phyloP scores from a whole-genome alignment of 1,140 invertebrate genomes.

The Eriosoma lanigerum region DNA sequence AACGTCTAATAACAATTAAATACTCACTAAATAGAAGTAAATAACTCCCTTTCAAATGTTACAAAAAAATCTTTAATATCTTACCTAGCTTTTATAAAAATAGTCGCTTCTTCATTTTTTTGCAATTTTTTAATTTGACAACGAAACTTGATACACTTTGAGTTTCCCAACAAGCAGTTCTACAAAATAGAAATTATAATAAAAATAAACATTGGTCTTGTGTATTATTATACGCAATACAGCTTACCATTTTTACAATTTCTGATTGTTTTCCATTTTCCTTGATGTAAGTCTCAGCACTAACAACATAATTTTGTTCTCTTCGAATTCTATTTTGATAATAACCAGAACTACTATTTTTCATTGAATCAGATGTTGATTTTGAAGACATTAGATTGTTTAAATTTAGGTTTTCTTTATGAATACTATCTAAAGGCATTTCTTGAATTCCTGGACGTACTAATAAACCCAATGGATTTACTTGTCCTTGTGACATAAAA shows the following conservation, averaged over 20 bases:
- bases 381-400: conserved; percentile 11
- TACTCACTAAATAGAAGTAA: too few species aligned
- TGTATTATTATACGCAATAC: neutral
- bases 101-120: conserved; percentile 72
- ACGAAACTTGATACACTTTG: conserved; percentile 81
- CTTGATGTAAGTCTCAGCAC: conserved; percentile 68
- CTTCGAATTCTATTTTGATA: conserved; percentile 31
- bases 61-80: neutral
- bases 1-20: neutral
- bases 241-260: conserved; percentile 74
- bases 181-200: conserved; percentile 58
- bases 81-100: conserved; percentile 74
- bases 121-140: conserved; percentile 78
- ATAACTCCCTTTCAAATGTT: neutral
- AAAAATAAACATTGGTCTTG: neutral
- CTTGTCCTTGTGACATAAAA: conserved; percentile 61
- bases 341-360: conserved; percentile 28
- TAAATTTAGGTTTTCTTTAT: conserved; percentile 23
- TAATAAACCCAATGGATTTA: conserved; percentile 72
- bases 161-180: conserved; percentile 77
- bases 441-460: conserved; percentile 62
- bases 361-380: neutral
- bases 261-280: conserved; percentile 71
- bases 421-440: conserved; percentile 52
- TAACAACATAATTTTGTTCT: conserved; percentile 21